Conservation (phyloP, 2,888 invertebrate genomes). For the Brassicogethes aeneus region DNA sequence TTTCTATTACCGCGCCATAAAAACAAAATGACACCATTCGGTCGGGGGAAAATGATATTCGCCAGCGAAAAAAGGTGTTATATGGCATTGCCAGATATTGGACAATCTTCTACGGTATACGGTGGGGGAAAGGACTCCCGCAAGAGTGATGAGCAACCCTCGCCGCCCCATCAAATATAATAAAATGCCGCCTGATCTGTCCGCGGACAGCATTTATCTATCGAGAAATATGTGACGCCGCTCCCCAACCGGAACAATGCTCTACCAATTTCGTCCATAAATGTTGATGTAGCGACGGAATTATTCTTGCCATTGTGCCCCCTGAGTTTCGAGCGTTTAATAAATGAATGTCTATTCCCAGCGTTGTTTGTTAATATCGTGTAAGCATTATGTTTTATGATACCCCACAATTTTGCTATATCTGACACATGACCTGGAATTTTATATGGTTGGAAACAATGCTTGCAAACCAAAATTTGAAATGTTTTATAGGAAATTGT, state of each 20-base stretch:
- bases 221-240: slow-evolving; percentile 15
- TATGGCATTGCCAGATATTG: slow-evolving; percentile 8
- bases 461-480: too few relatives aligned
- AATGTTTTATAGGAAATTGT: too few relatives aligned
- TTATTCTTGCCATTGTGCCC: neutral
- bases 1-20: neutral
- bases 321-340: neutral
- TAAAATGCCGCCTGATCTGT: slow-evolving; percentile 27
- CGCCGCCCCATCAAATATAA: slow-evolving; percentile 20
- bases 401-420: too few relatives aligned
- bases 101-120: slow-evolving; percentile 5
- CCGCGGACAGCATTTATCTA: slow-evolving; percentile 25
- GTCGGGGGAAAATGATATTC: slow-evolving; percentile 9
- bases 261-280: slow-evolving; percentile 15
- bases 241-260: slow-evolving; percentile 15
- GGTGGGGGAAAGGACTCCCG: slow-evolving; percentile 9
- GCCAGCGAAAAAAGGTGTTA: slow-evolving; percentile 9
- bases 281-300: slow-evolving; percentile 6
- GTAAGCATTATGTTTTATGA: neutral
- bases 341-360: neutral
- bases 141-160: slow-evolving; percentile 15
- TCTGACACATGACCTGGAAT: too few relatives aligned
- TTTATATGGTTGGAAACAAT: too few relatives aligned
- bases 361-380: neutral
- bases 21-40: neutral